Evolutionary conservation across 2,797 vertebrate species (phyloP), one percentile per base, ranked within the genome.

Genomic region (Phataginus tetradactyla): DNA sequence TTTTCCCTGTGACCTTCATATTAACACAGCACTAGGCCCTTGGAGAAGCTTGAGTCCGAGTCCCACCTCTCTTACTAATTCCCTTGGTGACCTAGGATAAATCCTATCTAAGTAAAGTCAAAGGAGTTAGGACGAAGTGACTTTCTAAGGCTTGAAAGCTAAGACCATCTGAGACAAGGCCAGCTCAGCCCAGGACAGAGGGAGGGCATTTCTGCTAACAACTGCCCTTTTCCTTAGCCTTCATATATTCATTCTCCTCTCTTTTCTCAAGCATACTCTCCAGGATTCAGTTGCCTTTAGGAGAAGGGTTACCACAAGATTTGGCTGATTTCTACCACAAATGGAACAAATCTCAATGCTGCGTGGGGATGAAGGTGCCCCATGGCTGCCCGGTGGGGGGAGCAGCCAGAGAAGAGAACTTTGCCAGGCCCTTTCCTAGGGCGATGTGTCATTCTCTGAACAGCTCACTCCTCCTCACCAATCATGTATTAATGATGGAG

Each of bases 91-190:
- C 37, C 32, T 20, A 88, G 55, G 57, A 72, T 66, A 93, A 75
- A 72, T 92, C 25, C 66, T 6, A 53, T 27, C 5, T 29, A 59
- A 4, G 77, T 39, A 85, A 96, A 88, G 68, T 29, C n/a, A 79
- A 88, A 37, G 78, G 37, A 81, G 23, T 59, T 86, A 12, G 49
- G 21, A 95, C 32, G 32, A 39, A 91, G 29, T 42, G 61, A 20
- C 55, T 94, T 78, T 92, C 87, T 92, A 86, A 86, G 34, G 27
- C n/a, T 86, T 25, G 4, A 92, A 86, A n/a, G 29, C 55, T 59
- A 25, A 83, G 18, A 53, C n/a, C 45, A 85, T 57, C 68, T 75
- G 37, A 91, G 66, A 85, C 75, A 34, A 12, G 64, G 4, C 3
- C 77, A 83, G 49, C 57, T 68, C 17, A 66, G 13, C 7, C 15